These are phyloP conservation scores for Bucco capensis DNA, from an alignment of 2,113 vertebrate genomes.

Conservation along the genomic window DNA sequence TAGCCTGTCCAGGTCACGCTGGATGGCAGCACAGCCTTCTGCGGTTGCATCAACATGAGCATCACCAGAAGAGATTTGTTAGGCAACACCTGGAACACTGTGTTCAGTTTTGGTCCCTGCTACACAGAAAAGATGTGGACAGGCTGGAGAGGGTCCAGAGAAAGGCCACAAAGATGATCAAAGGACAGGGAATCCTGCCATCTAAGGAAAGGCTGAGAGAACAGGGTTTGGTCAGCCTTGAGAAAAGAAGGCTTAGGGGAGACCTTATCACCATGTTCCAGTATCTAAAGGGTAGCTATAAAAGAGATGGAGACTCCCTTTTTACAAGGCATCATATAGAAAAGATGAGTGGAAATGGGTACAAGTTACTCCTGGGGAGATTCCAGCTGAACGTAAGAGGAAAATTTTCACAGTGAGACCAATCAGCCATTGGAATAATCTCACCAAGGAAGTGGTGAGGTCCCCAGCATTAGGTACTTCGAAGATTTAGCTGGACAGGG, in stretches of 20 bases:
- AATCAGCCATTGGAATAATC: neutral
- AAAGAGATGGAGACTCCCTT: neutral
- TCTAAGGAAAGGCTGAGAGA: too few species aligned
- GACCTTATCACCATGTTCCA: neutral
- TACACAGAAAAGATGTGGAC: neutral
- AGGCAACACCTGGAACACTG: neutral
- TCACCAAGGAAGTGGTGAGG: neutral
- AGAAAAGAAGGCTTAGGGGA: neutral
- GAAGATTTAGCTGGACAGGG: neutral
- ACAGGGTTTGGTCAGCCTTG: neutral
- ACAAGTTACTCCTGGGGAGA: neutral
- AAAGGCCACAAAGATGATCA: neutral
- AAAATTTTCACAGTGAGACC: neutral
- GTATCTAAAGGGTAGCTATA: neutral
- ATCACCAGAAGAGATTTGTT: neutral
- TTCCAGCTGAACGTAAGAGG: neutral
- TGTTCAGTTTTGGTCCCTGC: neutral
- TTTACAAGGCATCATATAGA: neutral
- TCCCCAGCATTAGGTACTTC: too few species aligned
- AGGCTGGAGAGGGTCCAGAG: neutral
- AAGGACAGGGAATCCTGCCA: neutral
- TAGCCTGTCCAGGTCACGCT: too few species aligned
- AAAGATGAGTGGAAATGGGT: neutral
- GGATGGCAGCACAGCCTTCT: too few species aligned
- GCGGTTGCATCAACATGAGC: too few species aligned